A percentile compares a stretch with the other conserved stretches of the same genome.
These are phyloP conservation scores for Philhelius pedissequus DNA, from an alignment of 2,888 invertebrate genomes.

Conservation along the genomic window DNA sequence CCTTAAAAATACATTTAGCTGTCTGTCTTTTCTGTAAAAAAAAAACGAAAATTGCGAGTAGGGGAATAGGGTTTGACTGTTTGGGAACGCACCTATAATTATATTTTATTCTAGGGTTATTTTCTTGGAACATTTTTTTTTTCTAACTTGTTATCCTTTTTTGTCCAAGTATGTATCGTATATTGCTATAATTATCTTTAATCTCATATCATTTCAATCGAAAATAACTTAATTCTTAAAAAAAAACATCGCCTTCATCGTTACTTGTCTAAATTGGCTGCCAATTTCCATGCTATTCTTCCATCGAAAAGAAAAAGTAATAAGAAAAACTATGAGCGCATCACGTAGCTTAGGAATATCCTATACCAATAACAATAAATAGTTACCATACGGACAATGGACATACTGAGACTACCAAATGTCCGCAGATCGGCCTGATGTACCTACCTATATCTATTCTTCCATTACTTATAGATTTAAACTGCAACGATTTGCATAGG, in stretches of 20 bases:
- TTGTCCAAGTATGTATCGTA: background rate
- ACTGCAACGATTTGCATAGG: slow-evolving; percentile 58
- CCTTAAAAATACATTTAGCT: no score
- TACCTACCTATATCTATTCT: background rate
- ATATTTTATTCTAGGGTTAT: background rate
- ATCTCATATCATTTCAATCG: slow-evolving; percentile 32
- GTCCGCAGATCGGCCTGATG: slow-evolving; percentile 7
- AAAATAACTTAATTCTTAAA: slow-evolving; percentile 55
- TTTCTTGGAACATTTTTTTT: background rate
- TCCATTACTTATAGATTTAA: background rate
- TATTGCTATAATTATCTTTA: background rate
- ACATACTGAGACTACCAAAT: background rate
- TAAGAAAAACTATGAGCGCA: background rate
- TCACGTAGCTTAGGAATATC: slow-evolving; percentile 10
- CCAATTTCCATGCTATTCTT: slow-evolving; percentile 29
- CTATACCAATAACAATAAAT: slow-evolving; percentile 59
- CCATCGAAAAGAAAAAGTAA: background rate
- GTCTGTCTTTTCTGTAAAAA: no score
- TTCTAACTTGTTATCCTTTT: background rate
- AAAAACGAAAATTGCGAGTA: no score
- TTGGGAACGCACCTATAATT: no score
- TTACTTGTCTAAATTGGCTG: slow-evolving; percentile 27
- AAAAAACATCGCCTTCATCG: background rate
- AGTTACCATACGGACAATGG: slow-evolving; percentile 8
- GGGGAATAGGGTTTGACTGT: no score